These are phyloP conservation scores for Apoda limacodes DNA, from an alignment of 2,888 invertebrate genomes.

Conservation along the genomic window DNA sequence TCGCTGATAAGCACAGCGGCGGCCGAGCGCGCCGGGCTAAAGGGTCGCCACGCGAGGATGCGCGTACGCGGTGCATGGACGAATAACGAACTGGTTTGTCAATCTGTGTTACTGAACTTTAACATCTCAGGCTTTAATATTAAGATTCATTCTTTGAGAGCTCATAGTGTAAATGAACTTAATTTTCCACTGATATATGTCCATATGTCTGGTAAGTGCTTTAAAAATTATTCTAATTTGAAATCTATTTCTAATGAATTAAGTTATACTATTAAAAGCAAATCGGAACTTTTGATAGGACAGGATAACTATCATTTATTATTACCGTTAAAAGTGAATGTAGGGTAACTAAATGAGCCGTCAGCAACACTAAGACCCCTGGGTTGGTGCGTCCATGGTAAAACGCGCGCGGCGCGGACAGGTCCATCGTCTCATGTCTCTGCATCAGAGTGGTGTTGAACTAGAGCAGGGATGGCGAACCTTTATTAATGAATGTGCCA, in stretches of 20 bases:
- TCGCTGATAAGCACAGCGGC: constrained; percentile 17
- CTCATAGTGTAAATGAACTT: constrained; percentile 18
- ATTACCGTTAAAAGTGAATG: constrained; percentile 16
- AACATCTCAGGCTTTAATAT: constrained; percentile 12
- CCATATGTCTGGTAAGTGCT: too few species aligned
- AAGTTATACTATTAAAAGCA: too few species aligned
- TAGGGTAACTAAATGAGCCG: constrained; percentile 16
- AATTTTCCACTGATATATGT: constrained; percentile 19
- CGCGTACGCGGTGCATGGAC: constrained; percentile 21
- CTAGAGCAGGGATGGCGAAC: too few species aligned
- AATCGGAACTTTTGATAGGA: constrained; percentile 23
- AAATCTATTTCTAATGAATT: constrained; percentile 9
- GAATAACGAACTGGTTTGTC: too few species aligned
- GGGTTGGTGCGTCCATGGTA: constrained; percentile 21
- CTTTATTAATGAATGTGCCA: too few species aligned
- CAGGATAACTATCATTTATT: constrained; percentile 25
- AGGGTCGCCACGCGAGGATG: constrained; percentile 15
- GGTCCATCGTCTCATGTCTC: too few species aligned
- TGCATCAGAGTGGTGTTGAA: too few species aligned
- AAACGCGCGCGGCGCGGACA: neutral
- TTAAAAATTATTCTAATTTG: constrained; percentile 8
- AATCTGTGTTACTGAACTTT: constrained; percentile 10
- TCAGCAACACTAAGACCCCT: constrained; percentile 18
- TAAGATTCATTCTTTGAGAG: constrained; percentile 10
- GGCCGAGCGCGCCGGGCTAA: too few species aligned